A percentile compares a stretch with the other conserved stretches of the same genome.
phyloP scores from a whole-genome alignment of 2,113 vertebrate genomes.

The Eolophus roseicapilla region DNA sequence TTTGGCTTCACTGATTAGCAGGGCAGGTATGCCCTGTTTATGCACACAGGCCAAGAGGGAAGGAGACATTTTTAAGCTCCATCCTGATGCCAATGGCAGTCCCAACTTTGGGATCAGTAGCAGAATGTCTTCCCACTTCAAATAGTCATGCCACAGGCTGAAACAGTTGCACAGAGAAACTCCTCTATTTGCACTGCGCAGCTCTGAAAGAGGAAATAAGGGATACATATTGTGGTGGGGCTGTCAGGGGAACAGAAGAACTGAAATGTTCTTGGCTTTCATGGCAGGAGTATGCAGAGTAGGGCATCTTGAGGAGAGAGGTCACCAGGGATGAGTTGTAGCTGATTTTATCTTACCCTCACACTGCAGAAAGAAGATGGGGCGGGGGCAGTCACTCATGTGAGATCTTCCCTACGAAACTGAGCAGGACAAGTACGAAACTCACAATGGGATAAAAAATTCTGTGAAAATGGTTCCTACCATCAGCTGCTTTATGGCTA shows the following conservation, averaged over 20 bases:
- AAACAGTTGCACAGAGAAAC: not conserved
- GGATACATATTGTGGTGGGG: not conserved
- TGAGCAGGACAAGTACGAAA: conserved; percentile 21
- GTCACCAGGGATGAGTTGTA: not conserved
- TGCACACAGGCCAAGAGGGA: not conserved
- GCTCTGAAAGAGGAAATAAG: not conserved
- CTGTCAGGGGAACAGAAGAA: not conserved
- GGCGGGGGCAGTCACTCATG: not conserved
- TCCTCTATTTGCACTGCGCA: not conserved
- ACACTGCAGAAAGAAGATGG: not conserved
- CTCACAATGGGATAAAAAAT: not conserved
- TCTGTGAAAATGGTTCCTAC: not conserved
- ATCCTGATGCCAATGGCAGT: not conserved
- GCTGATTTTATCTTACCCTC: conserved; percentile 28
- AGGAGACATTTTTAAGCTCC: not conserved
- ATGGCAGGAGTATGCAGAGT: not conserved
- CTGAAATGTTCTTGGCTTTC: not conserved
- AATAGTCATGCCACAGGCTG: not conserved
- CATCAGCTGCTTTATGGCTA: not conserved
- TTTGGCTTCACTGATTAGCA: not conserved
- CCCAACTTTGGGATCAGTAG: not conserved
- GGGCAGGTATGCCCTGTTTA: not conserved
- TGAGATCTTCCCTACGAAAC: not conserved
- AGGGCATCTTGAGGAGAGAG: not conserved
- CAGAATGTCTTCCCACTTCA: not conserved